Percentiles rank a stretch among this genome's conserved stretches.
phyloP scores from a whole-genome alignment of 2,888 invertebrate species.

The Leucophenga montana region DNA sequence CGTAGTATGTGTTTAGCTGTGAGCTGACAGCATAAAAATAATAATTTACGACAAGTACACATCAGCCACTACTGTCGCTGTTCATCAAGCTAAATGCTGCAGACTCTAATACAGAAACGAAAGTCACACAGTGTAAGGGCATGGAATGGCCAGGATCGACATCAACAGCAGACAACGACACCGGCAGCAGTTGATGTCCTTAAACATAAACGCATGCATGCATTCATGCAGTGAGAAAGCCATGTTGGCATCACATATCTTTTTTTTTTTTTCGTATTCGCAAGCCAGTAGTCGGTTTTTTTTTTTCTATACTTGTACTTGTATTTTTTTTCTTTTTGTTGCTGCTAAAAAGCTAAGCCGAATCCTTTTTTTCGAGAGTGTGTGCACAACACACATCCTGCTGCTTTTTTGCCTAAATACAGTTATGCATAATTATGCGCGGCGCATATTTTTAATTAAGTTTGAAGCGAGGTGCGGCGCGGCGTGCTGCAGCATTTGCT shows the following conservation, averaged over 20 bases:
- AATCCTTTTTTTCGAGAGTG: constrained; percentile 33
- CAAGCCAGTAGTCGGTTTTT: too few species aligned
- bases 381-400: constrained; percentile 44
- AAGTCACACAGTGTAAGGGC: constrained; percentile 46
- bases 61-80: constrained; percentile 55
- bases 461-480: constrained; percentile 34
- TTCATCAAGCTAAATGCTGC: constrained; percentile 63
- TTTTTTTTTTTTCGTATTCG: too few species aligned
- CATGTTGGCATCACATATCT: too few species aligned
- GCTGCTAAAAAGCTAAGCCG: constrained; percentile 37
- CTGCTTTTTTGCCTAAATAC: constrained; percentile 54
- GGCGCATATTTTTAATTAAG: constrained; percentile 65
- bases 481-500: too few species aligned
- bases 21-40: constrained; percentile 56
- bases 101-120: constrained; percentile 33
- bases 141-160: constrained; percentile 44
- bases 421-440: constrained; percentile 62
- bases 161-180: constrained; percentile 14
- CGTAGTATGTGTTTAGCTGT: constrained; percentile 28
- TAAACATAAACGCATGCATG: constrained; percentile 1
- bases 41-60: constrained; percentile 53
- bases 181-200: constrained; percentile 11
- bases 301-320: too few species aligned
- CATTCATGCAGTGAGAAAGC: too few species aligned
- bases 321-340: constrained; percentile 32